Evolutionary conservation across 2,797 vertebrate genomes (phyloP), one percentile per base, ranked within the genome.

Genomic region (Anguilla anguilla): DNA sequence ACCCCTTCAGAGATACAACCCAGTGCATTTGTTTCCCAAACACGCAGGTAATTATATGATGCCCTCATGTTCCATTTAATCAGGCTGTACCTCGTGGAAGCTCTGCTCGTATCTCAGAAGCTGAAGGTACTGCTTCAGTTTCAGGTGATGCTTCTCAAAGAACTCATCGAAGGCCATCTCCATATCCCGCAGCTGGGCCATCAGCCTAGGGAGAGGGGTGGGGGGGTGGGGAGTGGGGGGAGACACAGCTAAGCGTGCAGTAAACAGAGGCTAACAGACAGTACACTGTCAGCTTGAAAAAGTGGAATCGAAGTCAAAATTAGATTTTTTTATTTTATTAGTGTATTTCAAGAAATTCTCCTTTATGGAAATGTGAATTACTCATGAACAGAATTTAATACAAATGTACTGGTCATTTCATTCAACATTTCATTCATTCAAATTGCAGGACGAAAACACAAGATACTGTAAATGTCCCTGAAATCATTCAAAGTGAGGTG

Each of bases 61-160:
- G 31, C 13, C 2, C 31, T 74, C 28, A 17, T 74, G 31, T 74
- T 74, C 15, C 39, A 9, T 46, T 17, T 79, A 39, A n/a, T 72
- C 25, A 1, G 35, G 28, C 3, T 89, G 88, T 92, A 99, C 98
- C 97, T 99, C 97, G 91, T 98, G 96, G 92, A 99, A 99, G 91
- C 95, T 96, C 59, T 96, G 95, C 93, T 99, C 98, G 86, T 99
- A 99, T 88, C 96, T 97, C 92, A 98, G 97, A 46, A 99, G 96
- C 46, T 99, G 97, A 84, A 98, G 95, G 91, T 98, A 99, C 88
- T 99, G 98, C 86, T 98, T 96, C 95, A 98, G 96, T 95, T 99
- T 99, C 87, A 98, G 94, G 91, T 99, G 98, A 83, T 99, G 98
- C 89, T 99, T 99, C 91, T 99, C 98, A 95, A 99, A 99, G 96